A percentile compares a stretch with the other conserved stretches of the same genome.
phyloP scores from a whole-genome alignment of 2,113 vertebrate species.

The Hyaena hyaena region DNA sequence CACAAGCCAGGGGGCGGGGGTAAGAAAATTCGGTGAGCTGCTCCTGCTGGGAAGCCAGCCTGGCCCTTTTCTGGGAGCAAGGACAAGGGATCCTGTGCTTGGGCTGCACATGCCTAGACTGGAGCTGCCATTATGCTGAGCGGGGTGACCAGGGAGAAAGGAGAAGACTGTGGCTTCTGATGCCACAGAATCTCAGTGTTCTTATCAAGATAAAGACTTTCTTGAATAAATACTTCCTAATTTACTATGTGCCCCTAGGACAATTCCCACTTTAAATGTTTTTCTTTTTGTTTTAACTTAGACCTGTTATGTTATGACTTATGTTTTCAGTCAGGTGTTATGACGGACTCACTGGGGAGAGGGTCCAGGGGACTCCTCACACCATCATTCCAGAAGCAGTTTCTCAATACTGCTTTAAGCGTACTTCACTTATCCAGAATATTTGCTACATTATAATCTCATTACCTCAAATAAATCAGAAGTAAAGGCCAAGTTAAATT shows the following conservation, averaged over 20 bases:
- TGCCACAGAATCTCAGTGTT: neutral
- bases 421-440: conserved; percentile 6
- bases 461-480: conserved; percentile 1
- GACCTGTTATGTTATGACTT: neutral
- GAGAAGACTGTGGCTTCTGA: neutral
- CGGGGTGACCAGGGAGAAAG: neutral
- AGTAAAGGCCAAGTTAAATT: neutral
- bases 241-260: neutral
- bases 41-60: neutral
- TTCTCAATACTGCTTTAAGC: neutral
- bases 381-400: neutral
- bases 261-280: neutral
- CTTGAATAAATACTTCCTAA: neutral
- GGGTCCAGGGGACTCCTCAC: neutral
- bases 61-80: neutral
- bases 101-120: neutral
- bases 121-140: neutral
- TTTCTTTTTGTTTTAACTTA: neutral
- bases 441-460: neutral
- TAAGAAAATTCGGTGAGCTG: neutral
- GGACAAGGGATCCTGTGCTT: neutral
- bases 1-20: neutral
- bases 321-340: too few species aligned
- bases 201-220: neutral
- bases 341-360: neutral